These are phyloP conservation scores for Baryphthengus martii DNA, from an alignment of 2,113 vertebrate genomes.

Conservation along the genomic window DNA sequence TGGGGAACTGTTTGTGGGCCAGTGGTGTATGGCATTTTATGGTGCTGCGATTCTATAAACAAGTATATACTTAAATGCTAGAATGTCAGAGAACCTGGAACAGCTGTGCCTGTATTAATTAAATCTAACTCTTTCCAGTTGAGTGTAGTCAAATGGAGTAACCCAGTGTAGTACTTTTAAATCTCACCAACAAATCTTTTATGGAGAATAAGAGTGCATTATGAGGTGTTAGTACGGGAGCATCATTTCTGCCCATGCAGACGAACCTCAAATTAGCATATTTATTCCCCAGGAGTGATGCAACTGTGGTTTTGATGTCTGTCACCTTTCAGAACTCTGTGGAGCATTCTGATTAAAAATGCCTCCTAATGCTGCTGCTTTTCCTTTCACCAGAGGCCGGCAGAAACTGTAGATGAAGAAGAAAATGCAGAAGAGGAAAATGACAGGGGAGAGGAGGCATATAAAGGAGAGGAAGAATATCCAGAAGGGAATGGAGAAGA, in stretches of 20 bases:
- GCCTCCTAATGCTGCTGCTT: background rate
- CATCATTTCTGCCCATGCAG: background rate
- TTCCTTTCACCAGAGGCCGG: slow-evolving; percentile 68
- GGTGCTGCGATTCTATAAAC: background rate
- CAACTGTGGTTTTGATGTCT: background rate
- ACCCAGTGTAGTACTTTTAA: background rate
- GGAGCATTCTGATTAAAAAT: background rate
- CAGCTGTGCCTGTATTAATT: background rate
- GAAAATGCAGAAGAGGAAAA: slow-evolving; percentile 65
- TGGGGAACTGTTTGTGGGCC: background rate
- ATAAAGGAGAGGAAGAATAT: slow-evolving; percentile 40
- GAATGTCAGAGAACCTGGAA: background rate
- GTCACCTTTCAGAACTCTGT: background rate
- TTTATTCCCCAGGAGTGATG: background rate
- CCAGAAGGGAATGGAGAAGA: slow-evolving; percentile 32
- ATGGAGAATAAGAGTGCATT: background rate
- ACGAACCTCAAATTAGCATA: background rate
- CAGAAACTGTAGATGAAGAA: slow-evolving; percentile 80
- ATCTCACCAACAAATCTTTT: background rate
- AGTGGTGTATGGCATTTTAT: background rate
- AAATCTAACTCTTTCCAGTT: background rate
- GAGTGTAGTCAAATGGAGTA: background rate
- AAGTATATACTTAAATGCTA: background rate
- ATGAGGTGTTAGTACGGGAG: background rate
- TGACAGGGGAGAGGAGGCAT: slow-evolving; percentile 6